Evolutionary conservation across 23 tunicate genomes (phyloP), one percentile per base, ranked within the genome.

Genomic region (Oikopleura vanhoeffeni): DNA sequence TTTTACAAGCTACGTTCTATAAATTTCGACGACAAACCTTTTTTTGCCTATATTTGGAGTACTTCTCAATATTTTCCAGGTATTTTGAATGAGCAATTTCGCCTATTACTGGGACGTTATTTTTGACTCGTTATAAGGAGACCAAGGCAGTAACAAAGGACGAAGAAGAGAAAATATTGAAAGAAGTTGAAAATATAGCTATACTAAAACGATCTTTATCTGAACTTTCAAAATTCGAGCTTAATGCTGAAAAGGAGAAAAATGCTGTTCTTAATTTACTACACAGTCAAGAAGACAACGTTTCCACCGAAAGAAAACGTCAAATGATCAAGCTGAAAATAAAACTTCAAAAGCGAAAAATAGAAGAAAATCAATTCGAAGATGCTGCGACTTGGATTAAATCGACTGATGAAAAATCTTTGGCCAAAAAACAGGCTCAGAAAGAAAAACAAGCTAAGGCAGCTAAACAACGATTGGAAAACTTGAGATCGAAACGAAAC

Each of bases 191-290:
- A 32, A 32, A 71, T 13, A 3, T 32, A 3, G 32, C 38, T 2
- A 32, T 30, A 2, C 79, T 71, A 30, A 71, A 71, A 71, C 79
- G 79, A 28, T 71, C 79, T 2, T 71, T 71, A 71, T 71, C 79
- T 71, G 79, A 71, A 13, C 38, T 71, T 24, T 4, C 3, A 71
- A 71, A 71, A 30, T 3, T 24, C 38, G 79, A 71, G 38, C 34
- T 71, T 32, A 38, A 71, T 32, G 79, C 79, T 2, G 79, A 71
- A 18, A 71, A 71, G 32, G 79, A 71, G 32, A 71, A 71, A 71
- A 33, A 18, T 33, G 34, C 38, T 18, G 32, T 71, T 2, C 2
- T 71, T 2, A 30, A 18, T 28, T 24, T 24, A 33, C 38, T 71
- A 30, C 34, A 71, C 27, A 13, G 34, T 38, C 35, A 18, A 13